phyloP scores from a whole-genome alignment of 2,797 vertebrate species.

The Spheniscus humboldti region DNA sequence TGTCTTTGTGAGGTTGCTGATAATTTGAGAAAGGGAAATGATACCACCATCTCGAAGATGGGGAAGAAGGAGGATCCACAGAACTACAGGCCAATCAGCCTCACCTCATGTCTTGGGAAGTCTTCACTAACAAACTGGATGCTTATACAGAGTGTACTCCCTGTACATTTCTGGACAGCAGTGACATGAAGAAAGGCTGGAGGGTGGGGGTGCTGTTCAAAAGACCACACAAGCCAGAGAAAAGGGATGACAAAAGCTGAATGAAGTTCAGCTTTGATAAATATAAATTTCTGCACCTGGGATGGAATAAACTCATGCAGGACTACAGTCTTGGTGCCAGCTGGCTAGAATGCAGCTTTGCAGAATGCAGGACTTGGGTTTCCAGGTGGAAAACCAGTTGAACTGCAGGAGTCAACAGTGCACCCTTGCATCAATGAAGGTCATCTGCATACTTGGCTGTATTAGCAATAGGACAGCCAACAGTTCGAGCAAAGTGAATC shows the following conservation, averaged over 20 bases:
- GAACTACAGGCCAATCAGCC: not conserved
- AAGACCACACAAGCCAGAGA: not conserved
- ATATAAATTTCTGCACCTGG: not conserved
- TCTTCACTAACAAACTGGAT: not conserved
- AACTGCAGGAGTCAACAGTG: not conserved
- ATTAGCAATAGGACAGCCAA: not conserved
- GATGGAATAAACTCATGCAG: not conserved
- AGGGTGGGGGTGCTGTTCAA: fast-evolving
- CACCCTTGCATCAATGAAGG: not conserved
- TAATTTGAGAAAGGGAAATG: not conserved
- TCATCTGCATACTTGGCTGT: not conserved
- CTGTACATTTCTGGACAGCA: not conserved
- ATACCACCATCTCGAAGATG: not conserved
- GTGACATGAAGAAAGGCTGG: not conserved
- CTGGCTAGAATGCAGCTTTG: not conserved
- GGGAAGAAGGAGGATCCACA: not conserved
- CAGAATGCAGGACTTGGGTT: not conserved
- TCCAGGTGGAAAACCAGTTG: not conserved
- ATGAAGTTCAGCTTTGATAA: not conserved
- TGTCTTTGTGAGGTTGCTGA: not conserved
- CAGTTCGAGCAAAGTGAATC: not conserved
- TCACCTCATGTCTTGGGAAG: not conserved
- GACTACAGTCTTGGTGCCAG: not conserved
- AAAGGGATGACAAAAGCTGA: not conserved
- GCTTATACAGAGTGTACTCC: not conserved